Base-by-base conservation (phyloP, 2,888 invertebrate species). In the Cosmorhoe ocellata region DNA sequence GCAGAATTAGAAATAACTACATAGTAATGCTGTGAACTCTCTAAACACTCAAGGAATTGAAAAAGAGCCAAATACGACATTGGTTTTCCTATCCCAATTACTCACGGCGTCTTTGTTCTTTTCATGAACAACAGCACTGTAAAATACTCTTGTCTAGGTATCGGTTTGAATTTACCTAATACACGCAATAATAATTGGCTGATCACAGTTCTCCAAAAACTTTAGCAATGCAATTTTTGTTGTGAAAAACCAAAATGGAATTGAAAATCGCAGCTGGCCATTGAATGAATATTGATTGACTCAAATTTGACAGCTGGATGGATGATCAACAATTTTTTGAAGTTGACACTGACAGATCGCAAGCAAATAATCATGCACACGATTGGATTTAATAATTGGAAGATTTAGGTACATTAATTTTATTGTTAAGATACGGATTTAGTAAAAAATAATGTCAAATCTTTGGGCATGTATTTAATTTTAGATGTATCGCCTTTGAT, bases 61-160 rank as follows among this genome's bases (percentile, higher is more conserved):
- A 42, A 42, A 42, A 26, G 10, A 26, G 41, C 41, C 32, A 33
- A 42, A 33, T 28, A 30, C 30, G 12, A 37, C 36, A n/a, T n/a
- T 30, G 36, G 3, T 44, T 24, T 27, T 44, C 22, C 13, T 7
- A 31, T 13, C 9, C 3, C 10, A 32, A 24, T 33, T 24, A 46
- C 50, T 49, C 38, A 49, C 49, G 45, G 51, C 51, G 40, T 51
- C 31, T 45, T 41, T 41, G 36, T 51, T 28, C 14, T 28, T 9
- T 10, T 26, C 8, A 18, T 10, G 26, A 33, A 18, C 2, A 27
- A 24, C 31, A 14, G 12, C 31, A 26, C 39, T 24, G 7, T 26
- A 31, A 9, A 14, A 4, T 31, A 14, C 13, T 30, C n/a, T 10
- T 22, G 7, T 26, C 4, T 31, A 7, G n/a, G 14, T 11, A 36